phyloP scores from a whole-genome alignment of 2,888 invertebrate genomes.

The Anodontia alba region DNA sequence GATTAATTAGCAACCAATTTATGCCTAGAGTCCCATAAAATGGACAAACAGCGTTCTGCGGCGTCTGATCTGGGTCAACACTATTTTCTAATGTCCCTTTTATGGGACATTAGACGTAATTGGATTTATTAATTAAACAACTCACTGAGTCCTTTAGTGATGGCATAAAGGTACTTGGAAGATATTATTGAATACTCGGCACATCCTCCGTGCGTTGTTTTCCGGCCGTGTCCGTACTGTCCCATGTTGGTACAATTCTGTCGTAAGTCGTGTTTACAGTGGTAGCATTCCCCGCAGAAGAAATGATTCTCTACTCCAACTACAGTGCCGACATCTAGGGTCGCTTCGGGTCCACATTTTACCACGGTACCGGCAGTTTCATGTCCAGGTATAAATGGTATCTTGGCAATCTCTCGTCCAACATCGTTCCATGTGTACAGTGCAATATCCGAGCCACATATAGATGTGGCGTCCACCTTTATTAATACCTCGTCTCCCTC shows the following conservation, averaged over 20 bases:
- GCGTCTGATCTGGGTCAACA: too few relatives aligned
- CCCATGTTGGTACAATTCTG: constrained; percentile 81
- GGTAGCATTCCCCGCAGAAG: constrained; percentile 79
- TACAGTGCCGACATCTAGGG: constrained; percentile 70
- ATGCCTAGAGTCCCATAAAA: too few relatives aligned
- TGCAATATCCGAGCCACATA: constrained; percentile 81
- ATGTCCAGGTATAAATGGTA: constrained; percentile 82
- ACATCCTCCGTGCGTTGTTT: constrained; percentile 80
- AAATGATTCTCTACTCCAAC: constrained; percentile 82
- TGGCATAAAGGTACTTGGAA: constrained; percentile 74
- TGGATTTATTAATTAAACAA: too few relatives aligned
- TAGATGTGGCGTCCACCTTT: constrained; percentile 72
- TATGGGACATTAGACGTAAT: too few relatives aligned
- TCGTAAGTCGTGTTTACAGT: constrained; percentile 73
- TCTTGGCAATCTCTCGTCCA: constrained; percentile 77
- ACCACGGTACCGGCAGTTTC: constrained; percentile 81
- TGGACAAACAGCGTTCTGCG: too few relatives aligned
- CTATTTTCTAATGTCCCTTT: too few relatives aligned
- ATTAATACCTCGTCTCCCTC: constrained; percentile 77
- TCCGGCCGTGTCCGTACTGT: constrained; percentile 81
- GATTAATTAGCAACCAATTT: too few relatives aligned
- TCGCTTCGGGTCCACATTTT: constrained; percentile 78
- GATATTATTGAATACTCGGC: constrained; percentile 81
- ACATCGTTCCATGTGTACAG: constrained; percentile 80
- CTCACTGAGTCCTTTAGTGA: constrained; percentile 75